Base-by-base conservation (phyloP, 1,140 invertebrate genomes). In the Eufriesea mexicana region DNA sequence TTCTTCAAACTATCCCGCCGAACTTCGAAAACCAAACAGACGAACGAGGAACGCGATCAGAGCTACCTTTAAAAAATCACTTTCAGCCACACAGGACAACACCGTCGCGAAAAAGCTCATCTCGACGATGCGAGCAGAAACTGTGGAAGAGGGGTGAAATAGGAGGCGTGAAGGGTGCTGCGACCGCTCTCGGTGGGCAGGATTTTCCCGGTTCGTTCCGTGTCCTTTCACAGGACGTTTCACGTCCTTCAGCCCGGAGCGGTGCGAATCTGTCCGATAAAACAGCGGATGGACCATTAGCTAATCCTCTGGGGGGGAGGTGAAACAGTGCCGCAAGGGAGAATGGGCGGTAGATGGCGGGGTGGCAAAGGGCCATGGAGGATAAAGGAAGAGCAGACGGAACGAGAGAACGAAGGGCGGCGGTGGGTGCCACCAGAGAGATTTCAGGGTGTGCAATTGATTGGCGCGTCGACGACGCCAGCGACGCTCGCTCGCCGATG, bases 231-330 rank as follows among this genome's bases (percentile, higher is more conserved):
- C 51, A 79, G 79, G 67, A 76, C 72, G 68, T 83, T 81, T 85
- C 79, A 78, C 67, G 83, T 85, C 67, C 79, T 88, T 59, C 84
- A 73, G 86, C 85, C 84, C 75, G 79, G 67, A 87, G 86, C 89
- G 86, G 89, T 92, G 92, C 91, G 91, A 93, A 93, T 93, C 92
- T 92, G 90, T 89, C 89, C 89, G 91, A 93, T 93, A 93, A 94
- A 93, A 93, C 91, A 93, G 89, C 91, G 88, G 89, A 90, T 89
- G 91, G 90, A 88, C 93, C 92, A 94, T 94, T 93, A 93, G 92
- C 92, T 93, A 93, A 94, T 94, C 92, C 92, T 91, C 85, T 85
- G 70, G 89, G 79, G 90, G 89, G 87, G 78, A 89, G 89, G 89
- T 90, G 92, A 90, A 93, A 92, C 90, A 90, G 90, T 73, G 88